Evolutionary conservation across 2,888 invertebrate genomes (phyloP).

Genomic region (Drosophila anceps): DNA sequence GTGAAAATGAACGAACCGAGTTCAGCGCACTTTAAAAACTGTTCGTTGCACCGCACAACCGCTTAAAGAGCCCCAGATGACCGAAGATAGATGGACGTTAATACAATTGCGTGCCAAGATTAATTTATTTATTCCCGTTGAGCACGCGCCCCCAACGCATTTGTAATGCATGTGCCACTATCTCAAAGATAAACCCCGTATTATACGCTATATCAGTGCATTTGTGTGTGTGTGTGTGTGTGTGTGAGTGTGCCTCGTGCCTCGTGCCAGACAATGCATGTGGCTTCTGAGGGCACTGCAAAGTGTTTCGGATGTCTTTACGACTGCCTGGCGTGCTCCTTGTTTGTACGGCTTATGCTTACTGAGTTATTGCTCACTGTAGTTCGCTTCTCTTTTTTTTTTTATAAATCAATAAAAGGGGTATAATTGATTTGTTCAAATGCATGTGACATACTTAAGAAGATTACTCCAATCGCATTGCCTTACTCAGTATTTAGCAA

Average conservation of each 20-base stretch:
- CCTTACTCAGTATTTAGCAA: background rate
- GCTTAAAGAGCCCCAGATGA: constrained; percentile 27
- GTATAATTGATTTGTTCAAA: background rate
- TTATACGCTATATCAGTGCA: constrained; percentile 18
- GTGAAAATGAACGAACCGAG: constrained; percentile 50
- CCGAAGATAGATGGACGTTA: constrained; percentile 38
- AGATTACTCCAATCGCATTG: background rate
- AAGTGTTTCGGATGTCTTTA: constrained; percentile 16
- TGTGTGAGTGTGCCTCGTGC: constrained; percentile 12
- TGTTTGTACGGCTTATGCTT: constrained; percentile 14
- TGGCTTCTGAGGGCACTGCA: constrained; percentile 34
- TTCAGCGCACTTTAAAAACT: constrained; percentile 76
- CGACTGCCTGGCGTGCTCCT: constrained; percentile 16
- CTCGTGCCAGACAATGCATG: constrained; percentile 57
- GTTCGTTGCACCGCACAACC: constrained; percentile 57
- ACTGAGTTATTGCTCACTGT: constrained; percentile 24
- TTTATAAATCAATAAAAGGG: background rate
- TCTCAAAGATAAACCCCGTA: constrained; percentile 49
- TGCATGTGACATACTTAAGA: background rate
- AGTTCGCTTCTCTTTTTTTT: background rate
- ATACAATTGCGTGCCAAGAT: constrained; percentile 71
- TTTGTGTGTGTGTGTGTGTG: background rate
- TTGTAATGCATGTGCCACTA: constrained; percentile 41
- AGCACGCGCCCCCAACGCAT: constrained; percentile 49
- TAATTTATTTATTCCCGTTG: constrained; percentile 62